Evolutionary conservation across 1,140 invertebrate genomes (phyloP).

Genomic region (Chironomus striatipennis): DNA sequence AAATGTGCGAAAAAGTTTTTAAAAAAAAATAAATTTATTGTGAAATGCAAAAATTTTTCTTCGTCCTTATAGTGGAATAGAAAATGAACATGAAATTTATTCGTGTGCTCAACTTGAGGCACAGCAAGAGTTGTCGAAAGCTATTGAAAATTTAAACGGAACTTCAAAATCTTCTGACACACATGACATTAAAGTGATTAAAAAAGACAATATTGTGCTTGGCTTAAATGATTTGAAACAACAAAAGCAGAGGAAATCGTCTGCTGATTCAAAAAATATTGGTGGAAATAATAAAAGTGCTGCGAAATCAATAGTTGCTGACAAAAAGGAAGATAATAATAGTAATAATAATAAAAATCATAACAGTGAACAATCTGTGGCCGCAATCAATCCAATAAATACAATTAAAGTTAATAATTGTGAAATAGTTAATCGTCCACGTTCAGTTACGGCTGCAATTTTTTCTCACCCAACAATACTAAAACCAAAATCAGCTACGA

Average conservation of each 20-base stretch:
- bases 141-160: neutral
- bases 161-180: neutral
- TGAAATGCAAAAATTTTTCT: neutral
- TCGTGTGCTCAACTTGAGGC: conserved; percentile 58
- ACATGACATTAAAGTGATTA: conserved; percentile 17
- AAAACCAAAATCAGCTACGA: neutral
- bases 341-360: neutral
- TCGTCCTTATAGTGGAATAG: conserved; percentile 67
- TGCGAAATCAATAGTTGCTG: neutral
- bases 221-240: conserved; percentile 17
- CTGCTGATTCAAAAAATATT: conserved; percentile 24
- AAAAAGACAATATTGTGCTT: conserved; percentile 19
- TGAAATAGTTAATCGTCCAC: conserved; percentile 16
- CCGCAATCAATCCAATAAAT: conserved; percentile 18
- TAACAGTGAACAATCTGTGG: neutral
- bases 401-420: conserved; percentile 21
- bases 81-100: conserved; percentile 77
- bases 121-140: conserved; percentile 31
- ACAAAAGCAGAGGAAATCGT: neutral
- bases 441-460: conserved; percentile 6
- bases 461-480: neutral
- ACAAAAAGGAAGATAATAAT: conserved; percentile 16
- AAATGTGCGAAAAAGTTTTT: neutral
- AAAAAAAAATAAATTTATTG: neutral
- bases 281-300: conserved; percentile 18